Percentiles rank a stretch among this genome's conserved stretches.
phyloP scores from a whole-genome alignment of 1,140 invertebrate species.

The Drosophila nikananu region DNA sequence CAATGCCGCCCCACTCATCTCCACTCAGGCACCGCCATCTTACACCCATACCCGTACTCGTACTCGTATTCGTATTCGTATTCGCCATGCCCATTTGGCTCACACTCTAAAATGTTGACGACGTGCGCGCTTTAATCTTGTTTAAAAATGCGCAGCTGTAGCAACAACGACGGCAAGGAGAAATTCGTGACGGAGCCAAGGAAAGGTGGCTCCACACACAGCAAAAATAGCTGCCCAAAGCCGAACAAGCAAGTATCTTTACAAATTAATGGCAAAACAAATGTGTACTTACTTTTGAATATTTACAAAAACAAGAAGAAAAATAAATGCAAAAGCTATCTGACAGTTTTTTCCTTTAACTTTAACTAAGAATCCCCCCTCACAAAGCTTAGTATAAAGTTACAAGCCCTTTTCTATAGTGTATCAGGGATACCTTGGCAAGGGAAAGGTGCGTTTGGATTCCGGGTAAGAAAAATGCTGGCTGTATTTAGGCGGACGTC shows the following conservation, averaged over 20 bases:
- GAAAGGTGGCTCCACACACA: conserved; percentile 14
- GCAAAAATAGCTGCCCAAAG: neutral
- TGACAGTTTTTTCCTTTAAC: neutral
- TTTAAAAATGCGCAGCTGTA: conserved; percentile 81
- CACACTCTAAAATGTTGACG: conserved; percentile 60
- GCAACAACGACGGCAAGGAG: conserved; percentile 42
- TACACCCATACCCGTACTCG: neutral
- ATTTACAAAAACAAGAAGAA: neutral
- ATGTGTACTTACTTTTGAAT: no score
- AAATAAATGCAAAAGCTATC: no score
- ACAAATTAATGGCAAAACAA: neutral
- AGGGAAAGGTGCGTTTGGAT: conserved; percentile 15
- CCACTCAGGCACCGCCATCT: conserved; percentile 1
- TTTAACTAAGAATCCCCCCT: no score
- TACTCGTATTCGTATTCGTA: conserved; percentile 17
- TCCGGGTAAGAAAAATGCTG: conserved; percentile 37
- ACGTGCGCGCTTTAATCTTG: conserved; percentile 80
- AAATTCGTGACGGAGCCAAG: conserved; percentile 30
- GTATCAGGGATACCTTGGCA: conserved; percentile 3
- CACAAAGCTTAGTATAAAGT: neutral
- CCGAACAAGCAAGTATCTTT: neutral
- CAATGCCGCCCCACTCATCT: conserved; percentile 36
- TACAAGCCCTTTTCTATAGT: neutral
- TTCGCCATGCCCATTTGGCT: conserved; percentile 37
- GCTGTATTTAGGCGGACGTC: conserved; percentile 71